phyloP scores from a whole-genome alignment of 1,140 invertebrate species.

The Plectrocnemia conspersa region DNA sequence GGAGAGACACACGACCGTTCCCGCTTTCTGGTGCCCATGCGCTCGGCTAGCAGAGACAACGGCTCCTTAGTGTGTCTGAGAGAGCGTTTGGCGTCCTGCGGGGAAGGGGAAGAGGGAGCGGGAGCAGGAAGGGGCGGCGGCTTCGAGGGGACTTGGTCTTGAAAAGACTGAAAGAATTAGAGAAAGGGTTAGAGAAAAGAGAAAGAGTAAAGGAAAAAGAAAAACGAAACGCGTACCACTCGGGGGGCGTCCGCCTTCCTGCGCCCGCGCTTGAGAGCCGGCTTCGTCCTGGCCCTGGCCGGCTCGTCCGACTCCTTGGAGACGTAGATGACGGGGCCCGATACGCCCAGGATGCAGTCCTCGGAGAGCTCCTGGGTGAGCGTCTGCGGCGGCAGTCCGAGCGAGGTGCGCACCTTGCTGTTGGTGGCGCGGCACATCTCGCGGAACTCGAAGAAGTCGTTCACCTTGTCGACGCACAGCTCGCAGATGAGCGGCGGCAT shows the following conservation, averaged over 20 bases:
- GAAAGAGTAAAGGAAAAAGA: too few species aligned
- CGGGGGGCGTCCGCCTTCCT: constrained; percentile 21
- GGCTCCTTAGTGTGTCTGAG: too few species aligned
- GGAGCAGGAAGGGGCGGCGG: too few species aligned
- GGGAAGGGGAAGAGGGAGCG: too few species aligned
- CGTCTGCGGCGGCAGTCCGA: constrained; percentile 46
- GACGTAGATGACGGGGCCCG: constrained; percentile 41
- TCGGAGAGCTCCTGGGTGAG: constrained; percentile 36
- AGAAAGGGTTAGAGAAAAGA: too few species aligned
- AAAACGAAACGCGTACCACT: too few species aligned
- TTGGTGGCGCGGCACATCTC: constrained; percentile 54
- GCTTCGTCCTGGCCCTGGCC: constrained; percentile 10
- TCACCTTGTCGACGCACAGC: constrained; percentile 56
- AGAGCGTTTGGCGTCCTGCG: too few species aligned
- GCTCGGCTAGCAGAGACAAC: too few species aligned
- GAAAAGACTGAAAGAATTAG: too few species aligned
- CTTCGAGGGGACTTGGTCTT: too few species aligned
- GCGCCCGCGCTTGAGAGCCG: constrained; percentile 7
- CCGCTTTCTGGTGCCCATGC: too few species aligned
- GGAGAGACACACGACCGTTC: too few species aligned
- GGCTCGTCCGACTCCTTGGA: constrained; percentile 38
- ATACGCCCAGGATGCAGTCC: constrained; percentile 45
- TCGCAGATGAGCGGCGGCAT: constrained; percentile 58
- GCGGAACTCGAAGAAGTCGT: constrained; percentile 56
- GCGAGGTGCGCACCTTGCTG: constrained; percentile 45